A percentile compares a stretch with the other conserved stretches of the same genome.
Conservation (phyloP, 2,888 invertebrate genomes). For the Nowickia ferox region DNA sequence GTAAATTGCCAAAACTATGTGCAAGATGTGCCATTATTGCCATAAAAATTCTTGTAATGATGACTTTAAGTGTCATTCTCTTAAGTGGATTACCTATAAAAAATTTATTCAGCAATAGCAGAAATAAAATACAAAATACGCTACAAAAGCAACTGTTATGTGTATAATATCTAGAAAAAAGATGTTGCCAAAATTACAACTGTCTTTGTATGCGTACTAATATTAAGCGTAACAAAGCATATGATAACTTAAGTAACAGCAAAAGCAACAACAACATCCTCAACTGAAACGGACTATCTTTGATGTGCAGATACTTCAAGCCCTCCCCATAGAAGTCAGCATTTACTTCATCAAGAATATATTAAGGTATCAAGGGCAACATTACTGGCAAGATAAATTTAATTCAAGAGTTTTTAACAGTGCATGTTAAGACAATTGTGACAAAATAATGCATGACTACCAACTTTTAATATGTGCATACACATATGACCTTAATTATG, state of each 20-base stretch:
- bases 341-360: conserved; percentile 68
- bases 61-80: conserved; percentile 83
- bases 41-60: conserved; percentile 83
- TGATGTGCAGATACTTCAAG: neutral
- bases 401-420: conserved; percentile 39
- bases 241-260: neutral
- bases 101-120: conserved; percentile 79
- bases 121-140: conserved; percentile 45
- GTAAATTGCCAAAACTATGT: conserved; percentile 83
- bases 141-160: conserved; percentile 63
- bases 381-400: conserved; percentile 65
- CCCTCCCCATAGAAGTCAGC: conserved; percentile 5
- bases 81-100: conserved; percentile 83
- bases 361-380: conserved; percentile 63
- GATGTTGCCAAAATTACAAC: conserved; percentile 70
- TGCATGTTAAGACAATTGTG: neutral
- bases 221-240: conserved; percentile 28
- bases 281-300: neutral
- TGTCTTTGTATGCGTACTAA: conserved; percentile 16
- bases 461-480: too few relatives aligned
- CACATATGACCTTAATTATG: too few relatives aligned
- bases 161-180: conserved; percentile 51
- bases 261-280: neutral
- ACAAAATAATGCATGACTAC: neutral
- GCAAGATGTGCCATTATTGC: conserved; percentile 83